A percentile compares a stretch with the other conserved stretches of the same genome.
These are phyloP conservation scores for Drosophila burlai DNA, from an alignment of 1,140 invertebrate genomes.

Conservation along the genomic window DNA sequence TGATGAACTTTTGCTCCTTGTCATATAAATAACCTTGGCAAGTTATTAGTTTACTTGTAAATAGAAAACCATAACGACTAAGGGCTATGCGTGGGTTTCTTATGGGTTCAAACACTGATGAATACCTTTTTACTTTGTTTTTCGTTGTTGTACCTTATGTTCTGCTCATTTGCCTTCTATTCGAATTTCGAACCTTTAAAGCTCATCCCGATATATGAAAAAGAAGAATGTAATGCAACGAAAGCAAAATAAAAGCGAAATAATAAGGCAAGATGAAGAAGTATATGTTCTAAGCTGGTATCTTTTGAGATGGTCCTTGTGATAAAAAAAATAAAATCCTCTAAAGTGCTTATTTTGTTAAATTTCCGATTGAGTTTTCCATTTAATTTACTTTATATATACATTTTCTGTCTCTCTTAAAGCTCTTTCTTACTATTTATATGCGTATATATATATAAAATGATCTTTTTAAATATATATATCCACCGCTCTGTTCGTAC, in stretches of 20 bases:
- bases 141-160: constrained; percentile 1
- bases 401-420: constrained; percentile 17
- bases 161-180: constrained; percentile 21
- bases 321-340: constrained; percentile 71
- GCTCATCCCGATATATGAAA: constrained; percentile 12
- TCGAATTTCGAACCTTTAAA: background rate
- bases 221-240: constrained; percentile 15
- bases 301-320: constrained; percentile 99
- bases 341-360: constrained; percentile 40
- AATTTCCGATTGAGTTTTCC: background rate
- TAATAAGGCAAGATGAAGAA: constrained; percentile 17
- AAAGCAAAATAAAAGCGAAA: constrained; percentile 17
- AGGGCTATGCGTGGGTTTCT: constrained; percentile 1
- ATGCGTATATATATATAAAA: constrained; percentile 39
- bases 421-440: background rate
- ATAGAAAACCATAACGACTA: constrained; percentile 2
- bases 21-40: constrained; percentile 1
- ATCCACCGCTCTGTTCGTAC: constrained; percentile 32
- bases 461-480: constrained; percentile 14
- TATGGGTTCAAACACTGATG: constrained; percentile 12
- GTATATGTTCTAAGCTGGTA: constrained; percentile 88
- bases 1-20: background rate
- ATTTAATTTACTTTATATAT: constrained; percentile 5
- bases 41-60: constrained; percentile 16
- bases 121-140: background rate